Evolutionary conservation across 1,140 invertebrate genomes (phyloP), one percentile per base, ranked within the genome.

Genomic region (Tenebrio molitor): DNA sequence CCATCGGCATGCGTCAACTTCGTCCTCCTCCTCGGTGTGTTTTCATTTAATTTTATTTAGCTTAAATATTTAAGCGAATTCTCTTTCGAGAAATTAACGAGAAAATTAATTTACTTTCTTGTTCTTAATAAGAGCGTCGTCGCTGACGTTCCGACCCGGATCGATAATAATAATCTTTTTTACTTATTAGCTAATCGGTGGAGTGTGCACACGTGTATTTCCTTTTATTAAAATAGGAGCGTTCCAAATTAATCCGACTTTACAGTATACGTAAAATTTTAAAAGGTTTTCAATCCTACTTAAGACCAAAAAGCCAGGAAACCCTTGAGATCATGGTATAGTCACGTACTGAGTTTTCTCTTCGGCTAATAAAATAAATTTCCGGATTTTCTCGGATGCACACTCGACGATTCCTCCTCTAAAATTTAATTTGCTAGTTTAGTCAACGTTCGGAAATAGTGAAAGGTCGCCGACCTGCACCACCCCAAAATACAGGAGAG

Each of bases 1-100:
- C 65, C 58, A 69, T 69, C 19, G 12, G 69, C 65, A 71, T 71
- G 62, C 69, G 50, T 44, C 65, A 64, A 15, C 33, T n/a, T n/a
- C 29, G 8, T 39, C 33, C 29, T n/a, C 29, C 36, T 46, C n/a
- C 58, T 71, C 58, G 53, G 69, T 68, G 62, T 73, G 70, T 73
- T 73, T 73, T 73, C 71, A 69, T 73, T 73, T 73, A 73, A 73
- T 73, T 73, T 69, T 53, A 72, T 72, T 72, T 68, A 65, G 64
- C 64, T 72, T 68, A 72, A 72, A 72, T 72, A 50, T 68, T 72
- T 69, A 63, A 73, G 65, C 65, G 58, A 34, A 64, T 23, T 33
- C 50, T 33, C 25, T 68, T 63, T 67, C 36, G 21, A 5, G 71
- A 67, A 73, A 69, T 69, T 73, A 73, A 73, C 69, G 71, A 44